Conservation (phyloP, 2,797 vertebrate species). For the Gallinago stenura region DNA sequence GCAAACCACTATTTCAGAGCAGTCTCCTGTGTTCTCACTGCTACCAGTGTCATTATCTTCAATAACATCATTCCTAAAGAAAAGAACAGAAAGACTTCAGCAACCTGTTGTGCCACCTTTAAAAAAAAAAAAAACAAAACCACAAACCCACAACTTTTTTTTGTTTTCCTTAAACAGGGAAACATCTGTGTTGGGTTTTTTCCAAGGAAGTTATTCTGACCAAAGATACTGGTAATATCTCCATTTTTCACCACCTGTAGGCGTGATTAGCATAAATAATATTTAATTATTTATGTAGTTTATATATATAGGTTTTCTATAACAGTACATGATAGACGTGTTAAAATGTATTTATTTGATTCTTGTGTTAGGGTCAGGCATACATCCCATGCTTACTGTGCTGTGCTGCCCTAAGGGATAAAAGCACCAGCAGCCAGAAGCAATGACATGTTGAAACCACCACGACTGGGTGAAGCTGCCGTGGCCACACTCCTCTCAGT, state of each 20-base stretch:
- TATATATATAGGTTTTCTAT: not conserved
- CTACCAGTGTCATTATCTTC: slow-evolving; percentile 76
- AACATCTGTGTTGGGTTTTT: not conserved
- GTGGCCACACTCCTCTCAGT: not conserved
- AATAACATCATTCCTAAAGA: slow-evolving; percentile 77
- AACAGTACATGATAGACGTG: accelerated
- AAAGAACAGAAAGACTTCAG: slow-evolving; percentile 19
- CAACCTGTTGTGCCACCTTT: not conserved
- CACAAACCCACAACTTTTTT: no score
- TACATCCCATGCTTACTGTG: not conserved
- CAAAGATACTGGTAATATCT: not conserved
- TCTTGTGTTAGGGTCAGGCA: not conserved
- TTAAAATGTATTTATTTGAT: not conserved
- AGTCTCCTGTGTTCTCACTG: slow-evolving; percentile 69
- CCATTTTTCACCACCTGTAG: not conserved
- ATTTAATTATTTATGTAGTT: not conserved
- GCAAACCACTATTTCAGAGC: slow-evolving; percentile 77
- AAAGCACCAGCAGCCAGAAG: not conserved
- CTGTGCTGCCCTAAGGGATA: not conserved
- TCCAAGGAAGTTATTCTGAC: not conserved
- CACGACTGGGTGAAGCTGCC: accelerated
- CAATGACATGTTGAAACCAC: not conserved
- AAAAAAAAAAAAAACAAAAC: not conserved
- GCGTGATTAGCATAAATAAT: not conserved
- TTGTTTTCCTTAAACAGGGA: not conserved